Evolutionary conservation across 2,113 vertebrate species (phyloP), one percentile per base, ranked within the genome.

Genomic region (Sitta europaea): DNA sequence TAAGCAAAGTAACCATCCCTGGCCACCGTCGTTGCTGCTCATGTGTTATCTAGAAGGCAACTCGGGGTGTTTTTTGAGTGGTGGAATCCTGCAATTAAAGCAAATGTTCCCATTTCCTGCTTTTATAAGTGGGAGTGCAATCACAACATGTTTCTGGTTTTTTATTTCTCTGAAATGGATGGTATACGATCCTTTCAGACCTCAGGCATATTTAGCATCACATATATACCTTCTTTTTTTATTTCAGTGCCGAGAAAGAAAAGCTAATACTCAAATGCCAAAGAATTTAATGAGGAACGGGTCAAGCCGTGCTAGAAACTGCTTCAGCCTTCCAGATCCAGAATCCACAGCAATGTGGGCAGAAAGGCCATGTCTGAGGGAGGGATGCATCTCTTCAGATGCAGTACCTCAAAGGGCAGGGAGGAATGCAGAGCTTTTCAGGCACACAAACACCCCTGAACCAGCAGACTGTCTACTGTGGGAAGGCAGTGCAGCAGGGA

Each of bases 381-480:
- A 61, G 21, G n/a, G 38, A n/a, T 7, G 9, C 4, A 11, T 35
- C 36, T 61, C 42, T 86, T 78, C 61, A 81, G 29, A 59, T 1
- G 8, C 50, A 35, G 25, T 29, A 59, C 31, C 29, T 42, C 53
- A 50, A 40, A 63, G 59, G 38, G 14, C 33, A 11, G 11, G 20
- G 40, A 33, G 11, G 29, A 70, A 76, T 3, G 18, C 22, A 43
- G 66, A 57, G 18, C 47, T 72, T 45, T 53, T 53, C 15, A 58
- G 76, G 33, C 73, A 65, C 33, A 55, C 11, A 86, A 23, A 50
- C 33, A 16, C 12, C 28, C 15, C 22, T 29, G 21, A 91, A 61
- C 10, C 58, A 58, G 58, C 38, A 73, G 48, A 27, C 20, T 22
- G 1, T 18, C 2, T 11, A 3, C 50, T 29, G 28, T 0, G 1